phyloP scores from a whole-genome alignment of 2,797 vertebrate genomes.

The Somateria mollissima region DNA sequence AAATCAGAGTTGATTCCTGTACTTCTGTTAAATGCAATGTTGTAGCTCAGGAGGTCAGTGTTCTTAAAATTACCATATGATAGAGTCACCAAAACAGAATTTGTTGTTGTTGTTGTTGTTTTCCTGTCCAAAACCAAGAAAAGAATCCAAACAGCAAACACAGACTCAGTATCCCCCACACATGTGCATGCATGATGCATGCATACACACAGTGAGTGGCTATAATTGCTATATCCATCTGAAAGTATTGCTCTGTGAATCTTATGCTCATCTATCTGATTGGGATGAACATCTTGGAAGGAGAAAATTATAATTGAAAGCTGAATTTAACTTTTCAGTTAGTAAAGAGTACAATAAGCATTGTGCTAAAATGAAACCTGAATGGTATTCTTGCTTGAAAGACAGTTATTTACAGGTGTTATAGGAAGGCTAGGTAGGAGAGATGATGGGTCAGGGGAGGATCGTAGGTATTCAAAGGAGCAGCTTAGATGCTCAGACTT shows the following conservation, averaged over 20 bases:
- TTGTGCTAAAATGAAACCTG: neutral
- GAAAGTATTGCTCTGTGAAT: neutral
- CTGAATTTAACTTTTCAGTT: neutral
- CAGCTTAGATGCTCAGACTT: neutral
- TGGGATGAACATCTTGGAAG: neutral
- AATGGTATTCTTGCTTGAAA: neutral
- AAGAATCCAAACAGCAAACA: neutral
- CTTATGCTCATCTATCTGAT: neutral
- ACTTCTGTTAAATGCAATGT: neutral
- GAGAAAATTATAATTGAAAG: neutral
- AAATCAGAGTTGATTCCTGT: conserved; percentile 12
- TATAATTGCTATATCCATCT: neutral
- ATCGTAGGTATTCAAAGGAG: neutral
- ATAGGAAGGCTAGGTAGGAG: neutral
- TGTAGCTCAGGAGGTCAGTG: neutral
- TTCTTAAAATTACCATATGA: neutral
- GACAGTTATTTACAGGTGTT: neutral
- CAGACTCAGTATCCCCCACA: neutral
- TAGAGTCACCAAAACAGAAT: neutral
- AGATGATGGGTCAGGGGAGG: neutral
- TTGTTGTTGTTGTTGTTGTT: neutral
- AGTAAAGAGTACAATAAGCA: neutral
- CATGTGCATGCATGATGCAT: rapidly evolving
- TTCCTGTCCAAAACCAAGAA: neutral
- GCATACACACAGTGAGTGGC: neutral